Conservation (phyloP, 2,888 invertebrate genomes). For the Caenorhabditis sinica region DNA sequence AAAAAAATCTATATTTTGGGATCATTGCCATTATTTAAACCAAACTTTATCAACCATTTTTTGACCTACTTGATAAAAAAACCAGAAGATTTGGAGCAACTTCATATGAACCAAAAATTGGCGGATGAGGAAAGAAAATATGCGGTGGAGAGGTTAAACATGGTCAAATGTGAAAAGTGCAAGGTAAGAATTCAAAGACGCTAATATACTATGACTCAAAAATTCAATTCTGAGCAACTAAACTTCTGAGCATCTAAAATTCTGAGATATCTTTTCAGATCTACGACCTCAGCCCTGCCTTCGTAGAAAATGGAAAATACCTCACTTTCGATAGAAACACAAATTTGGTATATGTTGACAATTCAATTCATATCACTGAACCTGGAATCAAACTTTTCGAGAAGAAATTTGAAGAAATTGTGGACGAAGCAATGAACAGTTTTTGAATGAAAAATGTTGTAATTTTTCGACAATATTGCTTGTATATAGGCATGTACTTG, state of each 20-base stretch:
- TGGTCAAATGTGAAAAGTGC: conserved; percentile 15
- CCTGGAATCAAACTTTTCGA: conserved; percentile 11
- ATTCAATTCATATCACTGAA: conserved; percentile 8
- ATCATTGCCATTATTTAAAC: background rate
- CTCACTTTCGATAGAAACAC: conserved; percentile 2
- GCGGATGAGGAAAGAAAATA: conserved; percentile 26
- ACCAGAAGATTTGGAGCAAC: conserved; percentile 15
- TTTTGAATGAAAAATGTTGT: no score
- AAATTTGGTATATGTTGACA: conserved; percentile 9
- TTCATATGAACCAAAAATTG: conserved; percentile 3
- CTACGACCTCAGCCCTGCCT: background rate
- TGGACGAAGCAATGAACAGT: background rate
- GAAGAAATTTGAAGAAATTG: background rate
- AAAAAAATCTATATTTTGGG: conserved; percentile 26
- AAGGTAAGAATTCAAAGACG: conserved; percentile 12
- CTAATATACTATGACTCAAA: no score
- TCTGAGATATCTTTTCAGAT: no score
- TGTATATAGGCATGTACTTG: background rate
- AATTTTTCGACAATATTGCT: background rate
- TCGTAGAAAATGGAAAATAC: conserved; percentile 18
- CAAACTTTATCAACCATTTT: conserved; percentile 18
- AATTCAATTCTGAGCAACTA: no score
- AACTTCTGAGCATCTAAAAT: no score
- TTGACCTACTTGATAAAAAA: background rate
- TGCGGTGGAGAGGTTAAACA: conserved; percentile 1